Evolutionary conservation across 2,797 vertebrate genomes (phyloP), one percentile per base, ranked within the genome.

Genomic region (Gymnothorax javanicus): DNA sequence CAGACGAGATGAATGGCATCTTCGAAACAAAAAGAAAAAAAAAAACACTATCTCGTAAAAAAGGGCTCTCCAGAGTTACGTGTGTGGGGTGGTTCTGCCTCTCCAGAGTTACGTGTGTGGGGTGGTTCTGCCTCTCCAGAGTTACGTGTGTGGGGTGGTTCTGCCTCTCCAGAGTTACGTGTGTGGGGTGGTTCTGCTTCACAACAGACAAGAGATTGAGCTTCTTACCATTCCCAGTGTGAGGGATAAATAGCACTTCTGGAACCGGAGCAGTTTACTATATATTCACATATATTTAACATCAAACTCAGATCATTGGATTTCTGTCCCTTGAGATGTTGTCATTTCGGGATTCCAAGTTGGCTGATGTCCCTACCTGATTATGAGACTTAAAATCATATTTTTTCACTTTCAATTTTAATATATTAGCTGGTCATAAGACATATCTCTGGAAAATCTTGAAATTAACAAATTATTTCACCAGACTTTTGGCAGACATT

Each of bases 1-100:
- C 73, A 77, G 52, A 33, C 20, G 33, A 52, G 27, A 77, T 77
- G 73, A 77, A 77, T 77, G 73, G 15, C 73, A 50, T 77, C 73
- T 20, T 52, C 0, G 20, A 62, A 20, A 23, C 15, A 7, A 62
- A 9, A 67, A 64, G n/a, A 23, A 64, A 64, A 64, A 23, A n/a
- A 64, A 64, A 17, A 1, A 27, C 15, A 77, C 27, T 1, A 50
- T 3, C 43, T 77, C 73, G 2, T 17, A 7, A 50, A 77, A 77
- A 43, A 43, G 43, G 33, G 43, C 15, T 7, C 43, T 77, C 15
- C 43, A 69, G 15, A 23, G 64, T 6, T 9, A 60, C 59, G 17
- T 9, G 59, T 60, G 17, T 3, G 59, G 9, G 59, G 9, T 3
- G 59, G 9, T 60, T 60, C 33, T 43, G 33, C 33, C 33, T 43